Base-by-base conservation (phyloP, 2,113 vertebrate species). In the Tichodroma muraria region DNA sequence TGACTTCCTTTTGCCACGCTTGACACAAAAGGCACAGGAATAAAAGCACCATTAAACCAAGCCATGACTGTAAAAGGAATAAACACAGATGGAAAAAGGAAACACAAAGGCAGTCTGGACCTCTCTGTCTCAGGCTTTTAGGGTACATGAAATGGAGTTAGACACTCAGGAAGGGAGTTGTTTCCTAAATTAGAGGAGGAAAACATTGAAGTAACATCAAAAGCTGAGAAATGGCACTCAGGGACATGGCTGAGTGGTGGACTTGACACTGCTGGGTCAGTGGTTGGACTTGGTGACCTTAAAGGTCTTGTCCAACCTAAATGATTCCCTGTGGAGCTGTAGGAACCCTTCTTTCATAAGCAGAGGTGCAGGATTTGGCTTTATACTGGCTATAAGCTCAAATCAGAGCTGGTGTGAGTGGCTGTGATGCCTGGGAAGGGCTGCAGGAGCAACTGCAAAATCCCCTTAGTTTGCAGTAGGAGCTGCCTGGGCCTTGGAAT, bases 401-500 rank as follows among this genome's bases (percentile, higher is more conserved):
- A 4, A 15, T 10, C 15, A 3, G 54, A 52, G 54, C 0, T 0
- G 20, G 2, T 40, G 10, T 6, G 3, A 56, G 56, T 7, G 28
- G 37, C 56, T 17, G 5, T 6, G 24, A 33, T 21, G 37, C 52
- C 60, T 20, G 20, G 56, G 37, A 49, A 40, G 10, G 15, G 44
- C 66, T 31, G 30, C 71, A 49, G 59, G 5, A 53, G 2, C 50
- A 31, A 0, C 44, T 8, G 2, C 24, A 31, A 3, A 64, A 17
- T 50, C 23, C n/a, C 40, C 28, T 21, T 53, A 42, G 42, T 53
- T 71, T 72, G 45, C 33, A 7, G 38, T 0, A 21, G 66, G 64
- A 85, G 54, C 33, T 69, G 61, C 75, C 37, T 40, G 14, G 40
- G 23, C 31, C n/a, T 56, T n/a, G 59, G 57, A 25, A 28, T 4